phyloP scores from a whole-genome alignment of 2,797 vertebrate species.

The Muraenolepis orangiensis region DNA sequence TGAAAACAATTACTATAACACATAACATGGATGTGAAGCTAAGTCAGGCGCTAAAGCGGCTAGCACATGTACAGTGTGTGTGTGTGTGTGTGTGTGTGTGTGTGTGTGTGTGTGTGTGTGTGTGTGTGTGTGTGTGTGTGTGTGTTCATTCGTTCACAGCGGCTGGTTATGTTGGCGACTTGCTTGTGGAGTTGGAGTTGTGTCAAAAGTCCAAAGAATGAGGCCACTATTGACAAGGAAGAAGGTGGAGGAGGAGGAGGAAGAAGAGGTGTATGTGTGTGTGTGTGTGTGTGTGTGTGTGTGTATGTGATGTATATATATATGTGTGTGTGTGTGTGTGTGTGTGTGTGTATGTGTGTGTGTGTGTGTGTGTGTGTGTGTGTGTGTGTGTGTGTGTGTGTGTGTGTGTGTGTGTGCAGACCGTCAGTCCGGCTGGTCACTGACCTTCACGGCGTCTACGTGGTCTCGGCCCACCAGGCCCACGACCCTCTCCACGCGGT shows the following conservation, averaged over 20 bases:
- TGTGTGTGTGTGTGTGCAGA: too few relatives aligned
- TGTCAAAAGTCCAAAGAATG: not conserved
- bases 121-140: too few relatives aligned
- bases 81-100: not conserved
- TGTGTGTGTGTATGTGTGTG: too few relatives aligned
- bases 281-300: too few relatives aligned
- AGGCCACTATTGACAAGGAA: not conserved
- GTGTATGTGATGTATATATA: too few relatives aligned
- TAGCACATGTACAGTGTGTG: not conserved
- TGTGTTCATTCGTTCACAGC: not conserved
- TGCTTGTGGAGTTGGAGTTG: not conserved
- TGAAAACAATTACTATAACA: conserved; percentile 15
- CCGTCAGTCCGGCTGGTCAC: conserved; percentile 27
- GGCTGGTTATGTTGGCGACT: not conserved
- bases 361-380: too few relatives aligned
- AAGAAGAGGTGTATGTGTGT: too few relatives aligned
- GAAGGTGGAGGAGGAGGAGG: not conserved
- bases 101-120: not conserved
- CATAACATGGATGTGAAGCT: conserved; percentile 3
- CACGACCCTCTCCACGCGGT: conserved; percentile 76
- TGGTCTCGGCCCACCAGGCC: conserved; percentile 73
- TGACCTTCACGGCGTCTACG: conserved; percentile 79
- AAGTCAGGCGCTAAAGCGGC: not conserved
- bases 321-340: too few relatives aligned
- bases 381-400: too few relatives aligned